Conservation (phyloP, 2,797 vertebrate genomes). For the Dicrostonyx torquatus region DNA sequence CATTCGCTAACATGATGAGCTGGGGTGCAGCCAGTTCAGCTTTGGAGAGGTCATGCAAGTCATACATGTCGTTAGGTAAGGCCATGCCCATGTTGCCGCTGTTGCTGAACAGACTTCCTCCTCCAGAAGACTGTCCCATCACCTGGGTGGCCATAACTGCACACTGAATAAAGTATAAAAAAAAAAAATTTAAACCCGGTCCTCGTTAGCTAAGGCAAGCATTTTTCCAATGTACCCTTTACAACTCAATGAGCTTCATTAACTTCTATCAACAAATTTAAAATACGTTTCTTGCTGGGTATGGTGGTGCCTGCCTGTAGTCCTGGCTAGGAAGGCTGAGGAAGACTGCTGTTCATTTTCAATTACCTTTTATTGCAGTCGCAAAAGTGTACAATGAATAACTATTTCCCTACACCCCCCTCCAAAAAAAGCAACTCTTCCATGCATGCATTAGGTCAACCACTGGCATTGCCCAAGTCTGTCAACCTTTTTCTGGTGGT, state of each 20-base stretch:
- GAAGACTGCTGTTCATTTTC: background rate
- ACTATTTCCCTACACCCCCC: background rate
- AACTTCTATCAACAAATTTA: slow-evolving; percentile 20
- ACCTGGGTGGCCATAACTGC: slow-evolving; percentile 92
- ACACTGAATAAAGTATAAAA: slow-evolving; percentile 75
- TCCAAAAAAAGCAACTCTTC: background rate
- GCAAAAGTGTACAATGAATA: background rate
- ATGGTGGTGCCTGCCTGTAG: background rate
- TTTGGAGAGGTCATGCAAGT: slow-evolving; percentile 90
- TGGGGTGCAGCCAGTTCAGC: slow-evolving; percentile 93
- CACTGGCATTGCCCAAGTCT: background rate
- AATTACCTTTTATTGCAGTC: slow-evolving; percentile 17
- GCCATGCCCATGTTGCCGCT: slow-evolving; percentile 85
- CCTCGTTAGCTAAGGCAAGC: background rate
- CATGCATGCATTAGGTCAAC: background rate
- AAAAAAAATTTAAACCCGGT: slow-evolving; percentile 44
- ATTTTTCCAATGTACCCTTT: background rate
- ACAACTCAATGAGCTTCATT: background rate
- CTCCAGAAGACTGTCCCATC: slow-evolving; percentile 90
- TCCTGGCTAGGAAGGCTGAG: background rate
- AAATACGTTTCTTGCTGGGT: background rate
- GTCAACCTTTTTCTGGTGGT: slow-evolving; percentile 7
- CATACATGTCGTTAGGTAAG: slow-evolving; percentile 89
- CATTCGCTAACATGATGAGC: slow-evolving; percentile 97
- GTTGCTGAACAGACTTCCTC: slow-evolving; percentile 88